A percentile compares a stretch with the other conserved stretches of the same genome.
These are phyloP conservation scores for Microctonus brassicae DNA, from an alignment of 2,888 invertebrate genomes.

Conservation along the genomic window DNA sequence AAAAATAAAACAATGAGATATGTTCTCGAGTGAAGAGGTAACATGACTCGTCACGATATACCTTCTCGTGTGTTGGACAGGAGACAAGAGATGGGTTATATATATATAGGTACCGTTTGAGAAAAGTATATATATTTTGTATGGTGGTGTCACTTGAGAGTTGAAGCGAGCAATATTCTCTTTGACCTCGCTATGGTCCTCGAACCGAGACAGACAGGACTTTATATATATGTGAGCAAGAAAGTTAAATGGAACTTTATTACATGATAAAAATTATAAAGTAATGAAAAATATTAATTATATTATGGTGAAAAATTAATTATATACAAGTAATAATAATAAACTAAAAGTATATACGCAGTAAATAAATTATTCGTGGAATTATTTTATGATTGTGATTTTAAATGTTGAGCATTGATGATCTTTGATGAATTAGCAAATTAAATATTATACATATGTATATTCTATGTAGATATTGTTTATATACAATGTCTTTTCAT, in stretches of 20 bases:
- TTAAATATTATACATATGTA: too few relatives aligned
- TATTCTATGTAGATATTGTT: too few relatives aligned
- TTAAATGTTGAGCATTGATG: too few relatives aligned
- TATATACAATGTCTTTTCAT: too few relatives aligned
- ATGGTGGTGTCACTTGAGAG: constrained; percentile 3
- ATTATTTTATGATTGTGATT: too few relatives aligned
- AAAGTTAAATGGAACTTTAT: background rate
- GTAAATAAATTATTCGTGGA: too few relatives aligned
- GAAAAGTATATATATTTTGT: background rate
- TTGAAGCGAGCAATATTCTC: constrained; percentile 17
- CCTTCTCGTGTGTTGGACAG: background rate
- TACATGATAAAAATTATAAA: background rate
- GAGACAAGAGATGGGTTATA: background rate
- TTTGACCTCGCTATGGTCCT: constrained; percentile 27
- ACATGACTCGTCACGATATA: background rate
- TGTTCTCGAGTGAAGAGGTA: constrained; percentile 15
- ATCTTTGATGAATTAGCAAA: too few relatives aligned
- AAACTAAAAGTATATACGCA: too few relatives aligned
- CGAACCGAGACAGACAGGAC: constrained; percentile 21
- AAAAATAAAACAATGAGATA: constrained; percentile 45
- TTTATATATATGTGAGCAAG: background rate
- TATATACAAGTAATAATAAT: too few relatives aligned
- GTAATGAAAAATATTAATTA: too few relatives aligned
- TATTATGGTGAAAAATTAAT: too few relatives aligned
- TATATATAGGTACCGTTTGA: constrained; percentile 5